Percentiles rank a stretch among this genome's conserved stretches.
These are phyloP conservation scores for Protaetia brevitarsis DNA, from an alignment of 1,140 invertebrate genomes.

Conservation along the genomic window DNA sequence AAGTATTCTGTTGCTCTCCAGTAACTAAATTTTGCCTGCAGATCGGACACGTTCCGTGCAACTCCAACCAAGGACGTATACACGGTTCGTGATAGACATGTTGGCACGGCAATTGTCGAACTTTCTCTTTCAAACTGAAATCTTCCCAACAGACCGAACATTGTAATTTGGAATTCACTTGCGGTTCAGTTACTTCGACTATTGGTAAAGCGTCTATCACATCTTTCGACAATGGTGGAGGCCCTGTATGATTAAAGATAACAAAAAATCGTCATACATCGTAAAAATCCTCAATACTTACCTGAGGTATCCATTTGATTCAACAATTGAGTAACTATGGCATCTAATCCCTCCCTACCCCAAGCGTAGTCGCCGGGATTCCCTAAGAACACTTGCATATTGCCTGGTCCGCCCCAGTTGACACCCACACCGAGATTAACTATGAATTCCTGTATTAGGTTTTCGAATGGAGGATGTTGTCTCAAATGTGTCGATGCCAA, in stretches of 20 bases:
- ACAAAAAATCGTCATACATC: not conserved
- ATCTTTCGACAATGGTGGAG: conserved; percentile 84
- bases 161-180: conserved; percentile 79
- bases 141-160: conserved; percentile 98
- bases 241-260: conserved; percentile 57
- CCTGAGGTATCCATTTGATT: conserved; percentile 90
- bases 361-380: conserved; percentile 88
- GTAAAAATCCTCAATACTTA: conserved; percentile 24
- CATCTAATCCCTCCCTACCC: conserved; percentile 81
- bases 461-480: conserved; percentile 50
- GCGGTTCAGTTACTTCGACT: conserved; percentile 72
- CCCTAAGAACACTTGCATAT: conserved; percentile 61
- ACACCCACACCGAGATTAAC: conserved; percentile 53
- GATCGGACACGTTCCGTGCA: conserved; percentile 94
- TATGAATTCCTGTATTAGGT: conserved; percentile 59
- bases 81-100: conserved; percentile 92
- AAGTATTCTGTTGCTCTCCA: conserved; percentile 33
- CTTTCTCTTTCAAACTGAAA: conserved; percentile 78
- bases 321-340: conserved; percentile 90
- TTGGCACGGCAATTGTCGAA: conserved; percentile 83
- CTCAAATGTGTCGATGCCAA: conserved; percentile 40
- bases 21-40: conserved; percentile 74
- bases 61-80: conserved; percentile 91
- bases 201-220: conserved; percentile 82
- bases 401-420: conserved; percentile 45